These are phyloP conservation scores for Macrochelys suwanniensis DNA, from an alignment of 2,797 vertebrate genomes.

Conservation along the genomic window DNA sequence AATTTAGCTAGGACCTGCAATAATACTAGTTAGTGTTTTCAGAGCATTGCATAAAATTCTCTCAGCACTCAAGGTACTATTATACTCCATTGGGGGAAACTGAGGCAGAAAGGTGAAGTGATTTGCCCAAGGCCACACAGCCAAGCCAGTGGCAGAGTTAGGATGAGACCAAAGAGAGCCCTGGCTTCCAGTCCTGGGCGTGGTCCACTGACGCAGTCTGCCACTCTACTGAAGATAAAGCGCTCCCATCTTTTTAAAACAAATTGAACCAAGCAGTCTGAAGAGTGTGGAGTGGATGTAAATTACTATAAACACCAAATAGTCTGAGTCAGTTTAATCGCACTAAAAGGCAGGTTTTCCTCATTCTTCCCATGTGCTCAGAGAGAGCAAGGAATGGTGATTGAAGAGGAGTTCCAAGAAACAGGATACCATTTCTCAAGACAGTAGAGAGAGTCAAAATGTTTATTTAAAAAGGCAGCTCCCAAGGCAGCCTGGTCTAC, in stretches of 20 bases:
- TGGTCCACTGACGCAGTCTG: background rate
- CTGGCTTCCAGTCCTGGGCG: background rate
- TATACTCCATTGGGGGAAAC: background rate
- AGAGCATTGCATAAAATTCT: background rate
- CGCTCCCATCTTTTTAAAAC: background rate
- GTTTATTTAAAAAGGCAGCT: background rate
- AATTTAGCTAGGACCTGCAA: constrained; percentile 1
- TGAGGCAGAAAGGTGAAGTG: background rate
- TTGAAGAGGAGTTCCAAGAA: background rate
- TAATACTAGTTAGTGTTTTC: background rate
- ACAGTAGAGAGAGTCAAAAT: fast-evolving
- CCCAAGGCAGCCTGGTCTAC: background rate
- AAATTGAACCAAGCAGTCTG: background rate
- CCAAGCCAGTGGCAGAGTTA: background rate
- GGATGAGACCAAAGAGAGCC: too few species aligned
- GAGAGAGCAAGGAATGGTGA: background rate
- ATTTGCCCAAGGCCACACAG: background rate
- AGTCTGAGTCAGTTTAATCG: background rate
- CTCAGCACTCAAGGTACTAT: background rate
- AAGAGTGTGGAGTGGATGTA: background rate
- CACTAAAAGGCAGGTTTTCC: background rate
- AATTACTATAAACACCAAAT: background rate
- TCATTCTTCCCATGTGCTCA: background rate
- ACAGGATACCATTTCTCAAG: background rate
- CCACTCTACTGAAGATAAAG: background rate